A percentile compares a stretch with the other conserved stretches of the same genome.
These are phyloP conservation scores for Acronicta aceris DNA, from an alignment of 2,888 invertebrate genomes.

Conservation along the genomic window DNA sequence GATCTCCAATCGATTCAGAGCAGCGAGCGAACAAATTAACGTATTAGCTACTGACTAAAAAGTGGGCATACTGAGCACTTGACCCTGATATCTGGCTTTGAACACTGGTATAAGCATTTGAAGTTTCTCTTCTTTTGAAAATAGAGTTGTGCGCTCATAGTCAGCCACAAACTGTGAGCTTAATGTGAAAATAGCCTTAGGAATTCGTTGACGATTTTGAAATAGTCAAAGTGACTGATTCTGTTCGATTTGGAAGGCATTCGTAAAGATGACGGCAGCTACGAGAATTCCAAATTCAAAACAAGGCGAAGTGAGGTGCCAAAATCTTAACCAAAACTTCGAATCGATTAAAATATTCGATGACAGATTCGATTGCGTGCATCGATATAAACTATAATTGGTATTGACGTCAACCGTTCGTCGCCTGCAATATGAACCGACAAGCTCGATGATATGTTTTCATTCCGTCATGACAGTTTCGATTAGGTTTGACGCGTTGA, in stretches of 20 bases:
- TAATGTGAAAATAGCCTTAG: not conserved
- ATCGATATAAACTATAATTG: constrained; percentile 57
- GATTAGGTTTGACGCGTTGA: constrained; percentile 52
- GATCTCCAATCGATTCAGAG: too few relatives aligned
- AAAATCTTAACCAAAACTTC: constrained; percentile 50
- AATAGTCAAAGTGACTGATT: not conserved
- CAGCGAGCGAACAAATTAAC: too few relatives aligned
- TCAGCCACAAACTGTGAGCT: not conserved
- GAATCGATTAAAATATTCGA: constrained; percentile 58
- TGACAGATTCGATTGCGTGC: constrained; percentile 57
- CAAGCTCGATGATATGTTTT: constrained; percentile 59
- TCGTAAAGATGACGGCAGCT: constrained; percentile 10
- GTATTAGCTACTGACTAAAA: too few relatives aligned
- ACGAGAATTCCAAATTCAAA: constrained; percentile 34
- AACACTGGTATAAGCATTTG: too few relatives aligned
- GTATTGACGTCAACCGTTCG: constrained; percentile 52
- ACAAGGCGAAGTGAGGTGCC: constrained; percentile 41
- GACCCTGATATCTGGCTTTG: too few relatives aligned
- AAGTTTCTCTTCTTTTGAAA: too few relatives aligned
- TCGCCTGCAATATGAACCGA: constrained; percentile 54
- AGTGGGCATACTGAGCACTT: too few relatives aligned
- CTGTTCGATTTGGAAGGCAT: not conserved
- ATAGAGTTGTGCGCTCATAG: too few relatives aligned
- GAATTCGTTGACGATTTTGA: constrained; percentile 2
- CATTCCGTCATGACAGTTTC: constrained; percentile 55